A percentile compares a stretch with the other conserved stretches of the same genome.
Evolutionary conservation across 2,797 vertebrate genomes (phyloP).

Genomic region (Ptychobarbus kaznakovi): DNA sequence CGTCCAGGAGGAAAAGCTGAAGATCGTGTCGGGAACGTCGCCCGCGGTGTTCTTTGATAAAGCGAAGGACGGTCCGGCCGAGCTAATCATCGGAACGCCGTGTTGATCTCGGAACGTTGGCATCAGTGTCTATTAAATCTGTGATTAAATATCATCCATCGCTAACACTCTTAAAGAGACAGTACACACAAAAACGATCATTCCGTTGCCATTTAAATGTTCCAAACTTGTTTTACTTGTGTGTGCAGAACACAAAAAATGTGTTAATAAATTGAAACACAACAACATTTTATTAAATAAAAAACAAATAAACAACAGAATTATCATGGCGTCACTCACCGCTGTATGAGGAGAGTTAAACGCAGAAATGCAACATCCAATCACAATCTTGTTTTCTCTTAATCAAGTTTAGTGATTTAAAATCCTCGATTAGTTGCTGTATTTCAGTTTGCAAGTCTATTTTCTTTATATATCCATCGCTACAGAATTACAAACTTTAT

Average conservation of each 20-base stretch:
- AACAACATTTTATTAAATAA: not conserved
- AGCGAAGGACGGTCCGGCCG: slow-evolving; percentile 77
- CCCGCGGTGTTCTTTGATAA: slow-evolving; percentile 78
- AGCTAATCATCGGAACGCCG: slow-evolving; percentile 83
- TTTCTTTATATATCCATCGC: too few species aligned
- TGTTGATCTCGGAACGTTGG: slow-evolving; percentile 76
- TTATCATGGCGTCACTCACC: not conserved
- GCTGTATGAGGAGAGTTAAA: not conserved
- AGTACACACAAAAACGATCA: not conserved
- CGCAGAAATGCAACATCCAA: not conserved
- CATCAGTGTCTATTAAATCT: slow-evolving; percentile 40
- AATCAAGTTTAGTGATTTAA: not conserved
- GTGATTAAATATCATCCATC: slow-evolving; percentile 37
- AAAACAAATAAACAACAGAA: not conserved
- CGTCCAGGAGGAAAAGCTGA: slow-evolving; percentile 74
- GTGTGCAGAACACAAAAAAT: not conserved
- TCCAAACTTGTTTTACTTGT: not conserved
- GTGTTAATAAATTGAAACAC: not conserved
- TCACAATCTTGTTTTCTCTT: not conserved
- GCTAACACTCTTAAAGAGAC: not conserved
- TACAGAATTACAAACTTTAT: not conserved
- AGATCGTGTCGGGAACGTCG: slow-evolving; percentile 72
- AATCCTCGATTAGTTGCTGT: not conserved
- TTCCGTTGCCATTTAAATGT: not conserved
- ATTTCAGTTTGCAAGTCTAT: not conserved